phyloP scores from a whole-genome alignment of 2,888 invertebrate species.

The Xestia rhomboidea region DNA sequence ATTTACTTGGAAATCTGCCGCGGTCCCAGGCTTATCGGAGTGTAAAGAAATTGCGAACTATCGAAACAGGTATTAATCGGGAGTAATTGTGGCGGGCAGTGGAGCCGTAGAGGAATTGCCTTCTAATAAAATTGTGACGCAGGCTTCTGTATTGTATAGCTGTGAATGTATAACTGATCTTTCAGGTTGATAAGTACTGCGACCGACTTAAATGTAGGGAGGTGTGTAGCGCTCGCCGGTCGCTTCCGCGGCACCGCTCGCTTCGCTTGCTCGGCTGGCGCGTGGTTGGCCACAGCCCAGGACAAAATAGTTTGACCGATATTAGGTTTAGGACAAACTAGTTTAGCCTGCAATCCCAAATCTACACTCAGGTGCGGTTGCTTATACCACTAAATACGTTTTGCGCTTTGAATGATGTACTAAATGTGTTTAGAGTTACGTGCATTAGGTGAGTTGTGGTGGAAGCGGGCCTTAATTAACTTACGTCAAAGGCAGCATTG shows the following conservation, averaged over 20 bases:
- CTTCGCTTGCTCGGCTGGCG: not conserved
- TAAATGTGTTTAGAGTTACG: not conserved
- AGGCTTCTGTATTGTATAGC: not conserved
- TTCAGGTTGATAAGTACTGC: not conserved
- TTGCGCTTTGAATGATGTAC: not conserved
- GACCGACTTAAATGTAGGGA: not conserved
- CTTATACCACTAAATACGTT: too few species aligned
- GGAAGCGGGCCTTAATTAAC: not conserved
- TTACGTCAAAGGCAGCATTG: constrained; percentile 27
- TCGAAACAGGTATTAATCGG: constrained; percentile 14
- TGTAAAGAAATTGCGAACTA: constrained; percentile 26
- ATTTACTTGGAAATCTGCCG: not conserved
- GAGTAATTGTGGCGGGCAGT: not conserved
- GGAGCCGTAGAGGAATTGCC: not conserved
- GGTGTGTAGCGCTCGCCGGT: not conserved
- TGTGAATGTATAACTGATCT: not conserved
- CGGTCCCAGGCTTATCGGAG: not conserved
- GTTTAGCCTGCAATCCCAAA: too few species aligned
- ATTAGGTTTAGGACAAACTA: too few species aligned
- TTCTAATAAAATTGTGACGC: constrained; percentile 11
- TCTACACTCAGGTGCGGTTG: too few species aligned
- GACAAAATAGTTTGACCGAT: too few species aligned
- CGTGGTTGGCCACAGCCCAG: not conserved
- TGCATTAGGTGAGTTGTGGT: not conserved
- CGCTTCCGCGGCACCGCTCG: not conserved